phyloP scores from a whole-genome alignment of 2,113 vertebrate genomes.

The Indicator indicator region DNA sequence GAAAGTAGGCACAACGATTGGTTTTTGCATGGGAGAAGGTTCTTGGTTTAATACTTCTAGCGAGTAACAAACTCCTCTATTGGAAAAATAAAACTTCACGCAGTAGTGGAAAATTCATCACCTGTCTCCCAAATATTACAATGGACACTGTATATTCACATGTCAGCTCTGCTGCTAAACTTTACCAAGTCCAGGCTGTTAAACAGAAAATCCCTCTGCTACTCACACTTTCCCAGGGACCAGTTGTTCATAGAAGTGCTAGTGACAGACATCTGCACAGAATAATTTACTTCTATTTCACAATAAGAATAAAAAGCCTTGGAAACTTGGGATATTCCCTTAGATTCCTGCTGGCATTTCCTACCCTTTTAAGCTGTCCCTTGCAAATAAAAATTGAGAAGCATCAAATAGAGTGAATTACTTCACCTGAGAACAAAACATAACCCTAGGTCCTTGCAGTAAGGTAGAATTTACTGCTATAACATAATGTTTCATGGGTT shows the following conservation, averaged over 20 bases:
- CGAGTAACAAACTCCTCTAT: neutral
- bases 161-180: neutral
- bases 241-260: neutral
- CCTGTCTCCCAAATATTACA: conserved; percentile 2
- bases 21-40: neutral
- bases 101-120: conserved; percentile 13
- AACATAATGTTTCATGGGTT: neutral
- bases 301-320: neutral
- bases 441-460: neutral
- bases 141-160: neutral
- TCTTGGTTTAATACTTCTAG: neutral
- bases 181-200: neutral
- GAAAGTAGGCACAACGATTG: neutral
- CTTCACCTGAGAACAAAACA: neutral
- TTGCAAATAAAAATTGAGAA: neutral
- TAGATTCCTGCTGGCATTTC: neutral
- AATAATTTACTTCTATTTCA: neutral
- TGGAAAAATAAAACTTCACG: neutral
- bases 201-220: conserved; percentile 45
- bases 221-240: neutral
- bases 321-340: neutral
- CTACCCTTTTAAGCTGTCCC: neutral
- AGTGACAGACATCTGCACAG: neutral
- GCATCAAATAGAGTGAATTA: neutral
- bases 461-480: neutral